Evolutionary conservation across 2,113 vertebrate species (phyloP).

Genomic region (Thinocorus orbignyianus): DNA sequence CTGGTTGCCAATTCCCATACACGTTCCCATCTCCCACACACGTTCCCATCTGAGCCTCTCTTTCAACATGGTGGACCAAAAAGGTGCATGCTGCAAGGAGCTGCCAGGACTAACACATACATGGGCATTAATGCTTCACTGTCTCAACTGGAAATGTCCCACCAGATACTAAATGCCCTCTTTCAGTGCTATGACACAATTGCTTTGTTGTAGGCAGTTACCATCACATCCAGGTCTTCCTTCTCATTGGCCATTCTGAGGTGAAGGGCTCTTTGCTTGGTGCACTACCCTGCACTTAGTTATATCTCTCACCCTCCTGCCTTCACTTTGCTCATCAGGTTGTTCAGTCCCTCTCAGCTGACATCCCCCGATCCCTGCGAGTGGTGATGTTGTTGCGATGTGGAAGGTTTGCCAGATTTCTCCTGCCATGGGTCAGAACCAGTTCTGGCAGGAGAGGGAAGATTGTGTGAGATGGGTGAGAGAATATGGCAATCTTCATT

Average conservation of each 20-base stretch:
- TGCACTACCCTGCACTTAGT: not conserved
- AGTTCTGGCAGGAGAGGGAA: not conserved
- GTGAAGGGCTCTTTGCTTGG: not conserved
- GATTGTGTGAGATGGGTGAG: not conserved
- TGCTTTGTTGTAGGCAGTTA: not conserved
- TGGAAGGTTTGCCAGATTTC: not conserved
- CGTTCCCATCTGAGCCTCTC: not conserved
- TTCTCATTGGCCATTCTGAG: not conserved
- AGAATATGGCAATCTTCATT: fast-evolving
- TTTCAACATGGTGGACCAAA: not conserved
- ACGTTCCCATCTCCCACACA: not conserved
- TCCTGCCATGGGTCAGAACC: not conserved
- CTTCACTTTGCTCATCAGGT: not conserved
- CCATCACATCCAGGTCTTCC: not conserved
- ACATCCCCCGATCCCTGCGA: not conserved
- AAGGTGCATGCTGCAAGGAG: not conserved
- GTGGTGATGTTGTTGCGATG: not conserved
- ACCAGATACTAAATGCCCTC: fast-evolving
- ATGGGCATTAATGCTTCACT: not conserved
- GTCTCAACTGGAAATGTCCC: not conserved
- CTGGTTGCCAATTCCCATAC: not conserved
- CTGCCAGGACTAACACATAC: not conserved
- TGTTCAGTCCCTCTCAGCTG: not conserved
- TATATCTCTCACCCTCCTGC: not conserved
- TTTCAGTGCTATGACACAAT: not conserved